Conservation (phyloP, 2,797 vertebrate genomes). For the Esox masquinongy region DNA sequence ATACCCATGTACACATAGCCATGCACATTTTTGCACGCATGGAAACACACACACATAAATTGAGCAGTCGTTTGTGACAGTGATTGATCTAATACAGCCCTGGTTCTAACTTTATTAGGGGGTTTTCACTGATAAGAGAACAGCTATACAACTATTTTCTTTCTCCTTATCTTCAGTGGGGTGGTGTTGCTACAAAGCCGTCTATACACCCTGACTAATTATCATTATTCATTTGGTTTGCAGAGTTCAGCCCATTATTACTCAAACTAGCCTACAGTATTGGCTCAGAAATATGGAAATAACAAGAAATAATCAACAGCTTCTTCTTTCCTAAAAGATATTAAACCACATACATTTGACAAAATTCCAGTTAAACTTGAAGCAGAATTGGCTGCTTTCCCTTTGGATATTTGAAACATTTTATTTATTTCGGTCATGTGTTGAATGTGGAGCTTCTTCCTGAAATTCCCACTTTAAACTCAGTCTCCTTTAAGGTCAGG, state of each 20-base stretch:
- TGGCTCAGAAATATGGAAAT: not conserved
- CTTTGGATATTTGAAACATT: slow-evolving; percentile 39
- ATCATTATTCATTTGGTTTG: slow-evolving; percentile 72
- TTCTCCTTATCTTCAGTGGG: slow-evolving; percentile 67
- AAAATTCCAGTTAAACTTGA: slow-evolving; percentile 27
- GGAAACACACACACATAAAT: slow-evolving; percentile 21
- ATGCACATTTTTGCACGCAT: slow-evolving; percentile 38
- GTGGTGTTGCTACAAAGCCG: slow-evolving; percentile 67
- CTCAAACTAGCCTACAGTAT: slow-evolving; percentile 32
- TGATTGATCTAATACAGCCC: slow-evolving; percentile 71
- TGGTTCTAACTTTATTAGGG: slow-evolving; percentile 74
- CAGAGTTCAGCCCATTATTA: slow-evolving; percentile 57
- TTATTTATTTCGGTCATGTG: slow-evolving; percentile 59
- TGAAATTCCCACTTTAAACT: slow-evolving; percentile 64
- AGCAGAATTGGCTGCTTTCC: slow-evolving; percentile 8
- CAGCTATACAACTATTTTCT: slow-evolving; percentile 71
- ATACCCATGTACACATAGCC: slow-evolving; percentile 16
- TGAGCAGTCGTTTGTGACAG: slow-evolving; percentile 8
- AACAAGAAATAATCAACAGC: not conserved
- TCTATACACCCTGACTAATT: slow-evolving; percentile 58
- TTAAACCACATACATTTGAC: slow-evolving; percentile 29
- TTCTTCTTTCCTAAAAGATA: slow-evolving; percentile 14
- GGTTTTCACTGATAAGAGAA: slow-evolving; percentile 69
- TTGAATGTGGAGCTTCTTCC: slow-evolving; percentile 65
- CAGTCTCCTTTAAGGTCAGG: slow-evolving; percentile 41